Conservation (phyloP, 2,797 vertebrate genomes). For the Amazonetta brasiliensis region DNA sequence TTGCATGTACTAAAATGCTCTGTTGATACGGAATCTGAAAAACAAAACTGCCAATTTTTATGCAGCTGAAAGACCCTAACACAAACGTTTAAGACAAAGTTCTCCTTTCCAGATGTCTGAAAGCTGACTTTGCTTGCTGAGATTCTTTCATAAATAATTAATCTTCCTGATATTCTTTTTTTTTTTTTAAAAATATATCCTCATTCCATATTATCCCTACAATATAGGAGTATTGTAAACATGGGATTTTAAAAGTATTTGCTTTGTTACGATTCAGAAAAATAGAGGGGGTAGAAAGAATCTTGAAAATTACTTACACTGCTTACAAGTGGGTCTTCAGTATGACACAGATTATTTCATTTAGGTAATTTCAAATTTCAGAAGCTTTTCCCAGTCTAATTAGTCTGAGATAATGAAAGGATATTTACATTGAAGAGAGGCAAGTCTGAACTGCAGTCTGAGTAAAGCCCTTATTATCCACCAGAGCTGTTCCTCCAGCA, state of each 20-base stretch:
- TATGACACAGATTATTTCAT: slow-evolving; percentile 1
- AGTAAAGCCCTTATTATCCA: slow-evolving; percentile 39
- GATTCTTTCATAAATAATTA: slow-evolving; percentile 49
- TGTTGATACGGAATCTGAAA: neutral
- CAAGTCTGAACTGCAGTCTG: slow-evolving; percentile 48
- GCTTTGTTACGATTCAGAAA: neutral
- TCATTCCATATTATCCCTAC: neutral
- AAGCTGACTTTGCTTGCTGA: slow-evolving; percentile 49
- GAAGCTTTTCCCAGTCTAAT: slow-evolving; percentile 35
- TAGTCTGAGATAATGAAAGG: slow-evolving; percentile 14
- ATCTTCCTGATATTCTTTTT: slow-evolving; percentile 41
- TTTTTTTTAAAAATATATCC: slow-evolving; percentile 20
- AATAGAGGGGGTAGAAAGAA: neutral
- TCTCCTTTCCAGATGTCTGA: slow-evolving; percentile 49
- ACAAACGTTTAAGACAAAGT: neutral
- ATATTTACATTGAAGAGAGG: slow-evolving; percentile 10
- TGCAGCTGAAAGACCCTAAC: slow-evolving; percentile 17
- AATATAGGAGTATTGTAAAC: neutral
- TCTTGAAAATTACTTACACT: neutral
- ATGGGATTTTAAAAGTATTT: neutral
- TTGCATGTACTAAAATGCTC: neutral
- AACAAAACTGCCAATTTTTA: neutral
- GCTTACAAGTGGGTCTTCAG: neutral
- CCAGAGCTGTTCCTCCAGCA: neutral
- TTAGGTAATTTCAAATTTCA: slow-evolving; percentile 46